Conservation (phyloP, 2,797 vertebrate species). For the Gambelia wislizenii region DNA sequence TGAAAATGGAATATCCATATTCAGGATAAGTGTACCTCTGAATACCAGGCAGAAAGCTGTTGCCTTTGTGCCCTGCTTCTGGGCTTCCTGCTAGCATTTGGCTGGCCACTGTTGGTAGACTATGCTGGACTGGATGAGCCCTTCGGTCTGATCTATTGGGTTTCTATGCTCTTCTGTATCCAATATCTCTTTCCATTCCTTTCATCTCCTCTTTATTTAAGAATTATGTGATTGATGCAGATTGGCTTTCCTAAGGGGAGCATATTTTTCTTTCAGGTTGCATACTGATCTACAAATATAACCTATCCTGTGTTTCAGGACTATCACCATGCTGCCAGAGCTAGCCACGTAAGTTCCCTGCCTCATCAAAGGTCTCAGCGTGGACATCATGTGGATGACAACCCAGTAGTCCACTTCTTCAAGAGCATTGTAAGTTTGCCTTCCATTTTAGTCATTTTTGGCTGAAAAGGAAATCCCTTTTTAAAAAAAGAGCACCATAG, state of each 20-base stretch:
- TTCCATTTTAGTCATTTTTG: not conserved
- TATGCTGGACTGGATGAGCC: not conserved
- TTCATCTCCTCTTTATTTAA: not conserved
- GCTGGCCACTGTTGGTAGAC: not conserved
- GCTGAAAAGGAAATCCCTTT: not conserved
- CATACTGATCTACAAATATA: accelerated
- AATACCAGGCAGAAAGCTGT: not conserved
- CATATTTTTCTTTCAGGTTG: accelerated
- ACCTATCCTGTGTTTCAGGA: conserved; percentile 77
- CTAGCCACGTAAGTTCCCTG: conserved; percentile 82
- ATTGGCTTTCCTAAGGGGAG: not conserved
- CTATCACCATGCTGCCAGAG: conserved; percentile 78
- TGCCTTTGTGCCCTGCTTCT: not conserved
- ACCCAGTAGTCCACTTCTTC: conserved; percentile 97
- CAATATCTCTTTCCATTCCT: not conserved
- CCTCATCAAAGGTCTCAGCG: conserved; percentile 89
- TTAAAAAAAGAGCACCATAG: not conserved
- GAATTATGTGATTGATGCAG: not conserved
- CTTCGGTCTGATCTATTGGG: not conserved
- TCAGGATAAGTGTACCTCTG: not conserved
- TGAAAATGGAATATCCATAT: not conserved
- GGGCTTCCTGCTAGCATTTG: not conserved
- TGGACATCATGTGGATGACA: conserved; percentile 89
- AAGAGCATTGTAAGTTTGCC: conserved; percentile 92
- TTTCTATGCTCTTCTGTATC: not conserved